Percentiles rank a stretch among this genome's conserved stretches.
Evolutionary conservation across 2,797 vertebrate species (phyloP).

Genomic region (Sphaeramia orbicularis): DNA sequence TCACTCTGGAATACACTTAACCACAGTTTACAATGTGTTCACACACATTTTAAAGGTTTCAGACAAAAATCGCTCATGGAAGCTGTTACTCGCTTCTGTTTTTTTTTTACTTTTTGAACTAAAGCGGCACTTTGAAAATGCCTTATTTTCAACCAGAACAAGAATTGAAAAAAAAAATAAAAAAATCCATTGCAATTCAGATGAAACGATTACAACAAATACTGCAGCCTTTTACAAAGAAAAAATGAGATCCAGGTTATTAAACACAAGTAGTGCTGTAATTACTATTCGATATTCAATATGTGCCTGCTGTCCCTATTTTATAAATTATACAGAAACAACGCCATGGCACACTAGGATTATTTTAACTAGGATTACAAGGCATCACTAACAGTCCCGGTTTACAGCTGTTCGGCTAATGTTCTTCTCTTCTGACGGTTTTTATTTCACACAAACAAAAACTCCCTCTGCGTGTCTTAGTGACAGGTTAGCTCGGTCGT

Average conservation of each 20-base stretch:
- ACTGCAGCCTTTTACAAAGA: constrained; percentile 53
- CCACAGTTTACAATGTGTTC: constrained; percentile 66
- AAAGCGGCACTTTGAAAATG: constrained; percentile 33
- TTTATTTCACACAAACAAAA: constrained; percentile 30
- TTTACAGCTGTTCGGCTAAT: constrained; percentile 24
- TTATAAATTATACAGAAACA: constrained; percentile 32
- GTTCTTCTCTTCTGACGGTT: constrained; percentile 6
- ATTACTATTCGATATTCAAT: constrained; percentile 19
- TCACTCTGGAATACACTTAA: constrained; percentile 58
- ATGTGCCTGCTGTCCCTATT: constrained; percentile 14
- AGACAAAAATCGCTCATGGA: background rate
- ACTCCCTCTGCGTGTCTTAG: background rate
- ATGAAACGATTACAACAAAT: constrained; percentile 55
- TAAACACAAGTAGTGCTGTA: constrained; percentile 30
- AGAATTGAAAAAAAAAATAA: constrained; percentile 29
- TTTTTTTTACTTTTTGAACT: constrained; percentile 6
- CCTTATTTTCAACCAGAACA: constrained; percentile 29
- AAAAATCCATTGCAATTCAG: constrained; percentile 35
- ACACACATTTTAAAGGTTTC: constrained; percentile 24
- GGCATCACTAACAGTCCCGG: constrained; percentile 35
- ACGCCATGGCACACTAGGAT: constrained; percentile 20
- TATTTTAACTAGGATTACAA: constrained; percentile 42
- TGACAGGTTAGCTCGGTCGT: constrained; percentile 21
- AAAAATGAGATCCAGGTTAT: constrained; percentile 19
- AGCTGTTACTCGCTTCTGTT: background rate